Percentiles rank a stretch among this genome's conserved stretches.
These are phyloP conservation scores for Corbicula japonica DNA, from an alignment of 2,888 invertebrate genomes.

Conservation along the genomic window DNA sequence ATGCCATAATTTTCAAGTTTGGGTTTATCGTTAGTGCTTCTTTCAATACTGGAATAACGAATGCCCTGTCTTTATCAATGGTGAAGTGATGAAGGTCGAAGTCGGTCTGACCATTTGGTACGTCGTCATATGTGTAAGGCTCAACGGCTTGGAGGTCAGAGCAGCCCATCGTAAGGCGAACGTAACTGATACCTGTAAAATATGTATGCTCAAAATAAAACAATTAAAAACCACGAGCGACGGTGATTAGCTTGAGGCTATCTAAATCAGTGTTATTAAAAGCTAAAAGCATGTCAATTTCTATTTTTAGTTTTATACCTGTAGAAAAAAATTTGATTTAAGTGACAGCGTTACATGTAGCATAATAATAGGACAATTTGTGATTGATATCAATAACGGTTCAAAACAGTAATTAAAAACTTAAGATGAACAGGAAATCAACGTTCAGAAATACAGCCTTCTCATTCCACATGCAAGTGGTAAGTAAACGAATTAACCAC, in stretches of 20 bases:
- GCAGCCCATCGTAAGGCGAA: constrained; percentile 63
- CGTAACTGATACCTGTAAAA: constrained; percentile 57
- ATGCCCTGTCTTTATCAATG: constrained; percentile 62
- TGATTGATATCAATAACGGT: too few species aligned
- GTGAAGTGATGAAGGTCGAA: constrained; percentile 65
- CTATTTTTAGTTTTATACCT: neutral
- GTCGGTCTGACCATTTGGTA: constrained; percentile 44
- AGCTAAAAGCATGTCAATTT: neutral
- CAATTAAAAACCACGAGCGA: neutral
- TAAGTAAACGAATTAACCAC: too few species aligned
- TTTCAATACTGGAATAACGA: constrained; percentile 63
- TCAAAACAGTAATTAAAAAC: too few species aligned
- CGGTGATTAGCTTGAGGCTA: neutral
- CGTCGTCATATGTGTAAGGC: constrained; percentile 62
- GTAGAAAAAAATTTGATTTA: neutral
- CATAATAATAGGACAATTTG: too few species aligned
- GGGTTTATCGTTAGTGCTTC: constrained; percentile 62
- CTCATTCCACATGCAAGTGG: too few species aligned
- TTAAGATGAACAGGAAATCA: too few species aligned
- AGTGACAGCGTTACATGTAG: neutral
- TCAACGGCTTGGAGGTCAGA: constrained; percentile 62
- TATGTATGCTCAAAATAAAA: too few species aligned
- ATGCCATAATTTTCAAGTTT: constrained; percentile 53
- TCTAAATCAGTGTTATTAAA: neutral
- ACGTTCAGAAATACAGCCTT: too few species aligned